Evolutionary conservation across 2,888 invertebrate species (phyloP).

Genomic region (Aphrophora alni): DNA sequence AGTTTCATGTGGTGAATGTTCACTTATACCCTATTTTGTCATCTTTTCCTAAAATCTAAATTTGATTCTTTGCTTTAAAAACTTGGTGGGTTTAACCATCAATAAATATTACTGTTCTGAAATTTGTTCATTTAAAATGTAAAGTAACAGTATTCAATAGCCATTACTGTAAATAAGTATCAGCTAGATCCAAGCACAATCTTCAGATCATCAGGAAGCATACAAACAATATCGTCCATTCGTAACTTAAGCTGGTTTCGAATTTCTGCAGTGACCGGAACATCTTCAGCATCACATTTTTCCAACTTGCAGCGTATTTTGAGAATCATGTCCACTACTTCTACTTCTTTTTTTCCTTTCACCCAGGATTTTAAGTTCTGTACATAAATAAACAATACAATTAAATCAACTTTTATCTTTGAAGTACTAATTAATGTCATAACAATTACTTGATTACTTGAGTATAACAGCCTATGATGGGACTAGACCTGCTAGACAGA

Average conservation of each 20-base stretch:
- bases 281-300: conserved; percentile 66
- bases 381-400: conserved; percentile 48
- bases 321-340: conserved; percentile 96
- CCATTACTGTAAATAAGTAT: conserved; percentile 34
- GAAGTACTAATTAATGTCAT: too few species aligned
- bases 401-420: too few species aligned
- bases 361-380: conserved; percentile 92
- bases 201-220: conserved; percentile 87
- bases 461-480: too few species aligned
- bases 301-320: conserved; percentile 89
- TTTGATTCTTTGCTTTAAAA: not conserved
- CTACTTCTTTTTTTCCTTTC: conserved; percentile 91
- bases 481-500: too few species aligned
- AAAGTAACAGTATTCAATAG: not conserved
- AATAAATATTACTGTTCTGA: not conserved
- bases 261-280: conserved; percentile 64
- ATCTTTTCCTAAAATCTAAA: not conserved
- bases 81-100: not conserved
- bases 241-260: conserved; percentile 61
- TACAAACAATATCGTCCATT: conserved; percentile 80
- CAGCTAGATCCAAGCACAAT: conserved; percentile 66
- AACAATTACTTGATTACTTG: too few species aligned
- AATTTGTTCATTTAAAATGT: not conserved
- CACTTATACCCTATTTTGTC: not conserved
- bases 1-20: not conserved